These are phyloP conservation scores for Criorhina ranunculi DNA, from an alignment of 2,888 invertebrate species.

Conservation along the genomic window DNA sequence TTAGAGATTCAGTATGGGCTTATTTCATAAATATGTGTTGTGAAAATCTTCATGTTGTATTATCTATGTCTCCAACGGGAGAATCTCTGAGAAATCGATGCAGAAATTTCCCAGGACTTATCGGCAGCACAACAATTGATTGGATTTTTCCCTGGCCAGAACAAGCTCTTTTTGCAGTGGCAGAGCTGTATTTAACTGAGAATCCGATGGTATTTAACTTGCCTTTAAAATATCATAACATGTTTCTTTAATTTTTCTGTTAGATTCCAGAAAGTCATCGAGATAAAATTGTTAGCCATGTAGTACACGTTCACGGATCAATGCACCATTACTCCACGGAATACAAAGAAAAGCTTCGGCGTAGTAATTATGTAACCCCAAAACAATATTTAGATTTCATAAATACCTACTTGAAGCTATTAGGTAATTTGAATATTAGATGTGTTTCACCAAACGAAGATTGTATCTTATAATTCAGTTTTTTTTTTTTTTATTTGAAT, in stretches of 20 bases:
- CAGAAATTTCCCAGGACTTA: conserved; percentile 95
- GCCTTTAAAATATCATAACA: conserved; percentile 1
- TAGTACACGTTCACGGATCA: conserved; percentile 93
- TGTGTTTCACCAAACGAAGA: too few species aligned
- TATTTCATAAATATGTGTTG: conserved; percentile 91
- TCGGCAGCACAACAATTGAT: conserved; percentile 96
- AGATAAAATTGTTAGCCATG: conserved; percentile 91
- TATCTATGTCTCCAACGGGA: conserved; percentile 95
- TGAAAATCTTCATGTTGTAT: conserved; percentile 95
- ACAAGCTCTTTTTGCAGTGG: conserved; percentile 94
- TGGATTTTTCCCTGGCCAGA: conserved; percentile 98
- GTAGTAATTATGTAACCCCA: conserved; percentile 95
- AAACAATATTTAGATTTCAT: conserved; percentile 96
- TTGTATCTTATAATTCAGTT: too few species aligned
- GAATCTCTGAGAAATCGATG: conserved; percentile 93
- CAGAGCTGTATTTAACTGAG: conserved; percentile 93
- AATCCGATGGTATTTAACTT: conserved; percentile 84
- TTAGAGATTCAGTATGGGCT: conserved; percentile 93
- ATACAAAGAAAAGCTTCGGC: conserved; percentile 89
- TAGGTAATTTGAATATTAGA: conserved; percentile 86
- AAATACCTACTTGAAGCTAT: conserved; percentile 90
- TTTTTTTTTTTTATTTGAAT: too few species aligned
- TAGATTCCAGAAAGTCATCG: conserved; percentile 89
- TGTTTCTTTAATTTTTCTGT: not conserved
- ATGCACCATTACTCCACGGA: conserved; percentile 90